These are phyloP conservation scores for Cecidostiba fungosa DNA, from an alignment of 2,888 invertebrate species.

Conservation along the genomic window DNA sequence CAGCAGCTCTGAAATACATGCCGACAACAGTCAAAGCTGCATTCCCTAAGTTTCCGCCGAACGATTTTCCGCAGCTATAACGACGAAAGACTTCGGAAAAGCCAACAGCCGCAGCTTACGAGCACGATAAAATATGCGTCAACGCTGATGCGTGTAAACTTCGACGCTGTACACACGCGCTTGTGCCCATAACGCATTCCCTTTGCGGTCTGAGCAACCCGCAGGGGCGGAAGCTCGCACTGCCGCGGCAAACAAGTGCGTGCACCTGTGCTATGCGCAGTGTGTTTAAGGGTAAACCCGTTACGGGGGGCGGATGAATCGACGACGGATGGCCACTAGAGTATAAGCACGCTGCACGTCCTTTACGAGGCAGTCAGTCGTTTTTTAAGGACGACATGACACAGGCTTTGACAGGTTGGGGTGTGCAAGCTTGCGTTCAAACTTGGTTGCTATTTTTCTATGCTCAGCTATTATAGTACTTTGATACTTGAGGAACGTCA, in stretches of 20 bases:
- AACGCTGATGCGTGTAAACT: constrained; percentile 19
- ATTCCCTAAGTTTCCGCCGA: neutral
- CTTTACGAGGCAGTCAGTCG: neutral
- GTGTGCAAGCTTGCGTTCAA: too few relatives aligned
- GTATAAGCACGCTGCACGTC: neutral
- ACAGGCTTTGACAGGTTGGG: neutral
- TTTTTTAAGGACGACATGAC: neutral
- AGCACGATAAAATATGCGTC: constrained; percentile 20
- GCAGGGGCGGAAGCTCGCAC: constrained; percentile 7
- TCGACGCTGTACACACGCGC: neutral
- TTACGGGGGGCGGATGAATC: constrained; percentile 1
- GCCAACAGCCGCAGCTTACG: constrained; percentile 8
- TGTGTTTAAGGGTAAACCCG: constrained; percentile 9
- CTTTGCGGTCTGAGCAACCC: constrained; percentile 3
- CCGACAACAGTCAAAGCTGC: neutral
- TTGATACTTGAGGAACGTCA: too few relatives aligned
- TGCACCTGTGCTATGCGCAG: constrained; percentile 1
- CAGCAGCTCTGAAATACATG: neutral
- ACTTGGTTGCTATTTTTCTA: too few relatives aligned
- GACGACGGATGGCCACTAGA: neutral
- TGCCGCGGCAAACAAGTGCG: constrained; percentile 1
- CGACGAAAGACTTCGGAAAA: constrained; percentile 9
- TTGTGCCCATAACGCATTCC: constrained; percentile 10
- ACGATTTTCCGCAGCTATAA: neutral
- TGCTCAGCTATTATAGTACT: too few relatives aligned